phyloP scores from a whole-genome alignment of 2,888 invertebrate species.

The Holacanthella duospinosa region DNA sequence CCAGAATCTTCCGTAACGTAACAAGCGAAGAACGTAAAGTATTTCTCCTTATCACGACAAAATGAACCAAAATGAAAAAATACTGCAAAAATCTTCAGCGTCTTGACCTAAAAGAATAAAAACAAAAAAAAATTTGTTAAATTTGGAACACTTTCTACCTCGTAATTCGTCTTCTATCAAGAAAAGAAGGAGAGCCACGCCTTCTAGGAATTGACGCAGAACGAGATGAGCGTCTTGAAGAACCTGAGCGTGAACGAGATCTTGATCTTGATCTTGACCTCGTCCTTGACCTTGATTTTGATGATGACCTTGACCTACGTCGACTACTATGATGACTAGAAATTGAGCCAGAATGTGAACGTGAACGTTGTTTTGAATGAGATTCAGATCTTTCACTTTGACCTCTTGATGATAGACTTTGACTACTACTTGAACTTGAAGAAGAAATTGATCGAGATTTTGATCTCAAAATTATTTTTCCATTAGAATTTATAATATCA shows the following conservation, averaged over 20 bases:
- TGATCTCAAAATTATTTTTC: no score
- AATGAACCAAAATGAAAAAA: conserved; percentile 4
- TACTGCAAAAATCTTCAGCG: conserved; percentile 41
- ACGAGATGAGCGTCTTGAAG: conserved; percentile 45
- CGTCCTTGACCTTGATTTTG: background rate
- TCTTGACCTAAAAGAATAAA: conserved; percentile 44
- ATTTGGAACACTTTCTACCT: conserved; percentile 55
- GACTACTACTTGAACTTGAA: background rate
- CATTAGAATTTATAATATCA: no score
- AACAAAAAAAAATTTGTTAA: conserved; percentile 45
- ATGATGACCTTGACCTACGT: background rate
- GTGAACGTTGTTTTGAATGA: background rate
- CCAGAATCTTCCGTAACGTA: no score
- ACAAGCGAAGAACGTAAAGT: no score
- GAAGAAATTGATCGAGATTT: background rate
- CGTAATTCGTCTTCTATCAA: conserved; percentile 85
- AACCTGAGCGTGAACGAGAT: background rate
- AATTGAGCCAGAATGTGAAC: background rate
- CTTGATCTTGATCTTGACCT: background rate
- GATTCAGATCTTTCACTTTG: background rate
- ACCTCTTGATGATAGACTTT: background rate
- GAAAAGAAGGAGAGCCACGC: conserved; percentile 85
- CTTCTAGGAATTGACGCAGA: conserved; percentile 86
- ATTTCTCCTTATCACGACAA: no score
- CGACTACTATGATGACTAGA: background rate